phyloP scores from a whole-genome alignment of 1,140 invertebrate species.

The Wasmannia auropunctata region DNA sequence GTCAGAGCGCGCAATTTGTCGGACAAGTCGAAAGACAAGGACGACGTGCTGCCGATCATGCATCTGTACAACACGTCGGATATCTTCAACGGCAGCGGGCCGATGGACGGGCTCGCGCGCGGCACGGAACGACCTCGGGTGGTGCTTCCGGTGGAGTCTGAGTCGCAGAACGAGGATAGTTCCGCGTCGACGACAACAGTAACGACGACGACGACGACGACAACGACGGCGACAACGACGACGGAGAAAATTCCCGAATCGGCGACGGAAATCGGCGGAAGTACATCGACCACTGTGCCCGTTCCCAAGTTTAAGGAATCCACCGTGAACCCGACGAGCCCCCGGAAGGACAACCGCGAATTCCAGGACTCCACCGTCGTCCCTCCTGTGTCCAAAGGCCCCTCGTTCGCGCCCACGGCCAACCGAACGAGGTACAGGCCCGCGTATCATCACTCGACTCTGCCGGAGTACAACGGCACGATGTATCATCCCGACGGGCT shows the following conservation, averaged over 20 bases:
- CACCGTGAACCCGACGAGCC: not conserved
- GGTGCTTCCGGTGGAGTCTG: slow-evolving; percentile 47
- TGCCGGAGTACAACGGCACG: slow-evolving; percentile 72
- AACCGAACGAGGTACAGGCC: slow-evolving; percentile 75
- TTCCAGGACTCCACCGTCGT: slow-evolving; percentile 32
- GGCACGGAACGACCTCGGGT: slow-evolving; percentile 35
- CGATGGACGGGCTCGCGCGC: slow-evolving; percentile 46
- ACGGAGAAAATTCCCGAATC: not conserved
- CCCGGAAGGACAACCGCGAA: slow-evolving; percentile 56
- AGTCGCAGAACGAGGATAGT: not conserved
- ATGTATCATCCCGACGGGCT: slow-evolving; percentile 75
- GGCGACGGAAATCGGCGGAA: not conserved
- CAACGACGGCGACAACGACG: not conserved
- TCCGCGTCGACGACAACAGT: not conserved
- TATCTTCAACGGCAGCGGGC: slow-evolving; percentile 80
- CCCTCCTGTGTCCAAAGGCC: slow-evolving; percentile 43
- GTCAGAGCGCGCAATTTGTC: slow-evolving; percentile 79
- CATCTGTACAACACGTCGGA: slow-evolving; percentile 82
- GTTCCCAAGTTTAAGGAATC: not conserved
- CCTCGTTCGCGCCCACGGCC: slow-evolving; percentile 25
- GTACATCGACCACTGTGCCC: not conserved
- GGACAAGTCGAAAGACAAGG: slow-evolving; percentile 81
- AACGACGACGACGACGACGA: not conserved
- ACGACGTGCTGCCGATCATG: slow-evolving; percentile 83
- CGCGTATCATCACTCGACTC: slow-evolving; percentile 66